Percentiles rank a stretch among this genome's conserved stretches.
These are phyloP conservation scores for Bathynomus jamesi DNA, from an alignment of 1,140 invertebrate genomes.

Conservation along the genomic window DNA sequence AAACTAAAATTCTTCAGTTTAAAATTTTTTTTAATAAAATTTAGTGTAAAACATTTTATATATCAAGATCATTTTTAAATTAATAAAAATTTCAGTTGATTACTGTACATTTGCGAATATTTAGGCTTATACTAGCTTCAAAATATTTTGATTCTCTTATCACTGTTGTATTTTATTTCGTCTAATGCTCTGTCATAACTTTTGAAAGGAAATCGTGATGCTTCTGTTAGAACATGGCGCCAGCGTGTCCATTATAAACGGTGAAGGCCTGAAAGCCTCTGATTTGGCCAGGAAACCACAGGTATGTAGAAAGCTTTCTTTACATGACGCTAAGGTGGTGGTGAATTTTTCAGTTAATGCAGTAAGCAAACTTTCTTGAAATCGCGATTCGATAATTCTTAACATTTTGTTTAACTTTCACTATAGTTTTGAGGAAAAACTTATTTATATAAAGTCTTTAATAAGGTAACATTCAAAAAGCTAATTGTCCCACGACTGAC, in stretches of 20 bases:
- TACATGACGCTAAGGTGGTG: background rate
- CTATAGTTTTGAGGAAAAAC: background rate
- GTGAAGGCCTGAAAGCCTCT: conserved; percentile 52
- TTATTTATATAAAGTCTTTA: background rate
- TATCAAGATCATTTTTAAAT: too few relatives aligned
- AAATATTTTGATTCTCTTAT: too few relatives aligned
- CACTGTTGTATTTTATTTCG: too few relatives aligned
- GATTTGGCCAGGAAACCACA: conserved; percentile 49
- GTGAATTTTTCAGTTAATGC: background rate
- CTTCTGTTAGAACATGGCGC: conserved; percentile 45
- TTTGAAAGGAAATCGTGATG: conserved; percentile 47
- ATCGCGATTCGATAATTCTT: background rate
- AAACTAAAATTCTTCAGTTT: too few relatives aligned
- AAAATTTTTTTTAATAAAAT: too few relatives aligned
- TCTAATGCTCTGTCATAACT: too few relatives aligned
- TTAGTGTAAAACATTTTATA: too few relatives aligned
- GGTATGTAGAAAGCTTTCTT: background rate
- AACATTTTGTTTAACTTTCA: background rate
- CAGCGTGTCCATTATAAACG: conserved; percentile 50
- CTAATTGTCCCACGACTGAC: too few relatives aligned
- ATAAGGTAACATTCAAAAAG: background rate
- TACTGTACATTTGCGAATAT: too few relatives aligned
- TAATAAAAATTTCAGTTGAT: too few relatives aligned
- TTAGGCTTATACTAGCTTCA: too few relatives aligned
- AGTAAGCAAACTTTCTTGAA: background rate